These are phyloP conservation scores for Athalia circularis DNA, from an alignment of 2,888 invertebrate species.

Conservation along the genomic window DNA sequence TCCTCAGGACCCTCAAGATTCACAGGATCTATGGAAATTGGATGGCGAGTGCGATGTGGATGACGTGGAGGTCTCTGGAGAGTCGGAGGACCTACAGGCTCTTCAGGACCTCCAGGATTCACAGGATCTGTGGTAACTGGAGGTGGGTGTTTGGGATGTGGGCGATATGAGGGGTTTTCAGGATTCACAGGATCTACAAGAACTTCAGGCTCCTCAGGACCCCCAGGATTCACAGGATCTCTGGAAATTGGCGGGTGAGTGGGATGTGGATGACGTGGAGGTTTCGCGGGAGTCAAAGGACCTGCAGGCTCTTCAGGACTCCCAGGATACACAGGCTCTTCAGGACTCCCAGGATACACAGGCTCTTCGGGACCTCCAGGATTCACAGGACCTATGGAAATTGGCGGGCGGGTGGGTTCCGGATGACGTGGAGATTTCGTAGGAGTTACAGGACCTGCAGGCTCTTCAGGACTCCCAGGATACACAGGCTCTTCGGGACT, in stretches of 20 bases:
- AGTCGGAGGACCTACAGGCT: not conserved
- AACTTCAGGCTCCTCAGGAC: not conserved
- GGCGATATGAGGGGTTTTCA: not conserved
- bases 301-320: not conserved
- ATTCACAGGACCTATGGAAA: not conserved
- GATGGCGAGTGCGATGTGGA: not conserved
- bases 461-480: not conserved
- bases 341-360: not conserved
- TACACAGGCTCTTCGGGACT: not conserved
- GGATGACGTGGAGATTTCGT: not conserved
- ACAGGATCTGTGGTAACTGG: not conserved
- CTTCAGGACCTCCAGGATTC: not conserved
- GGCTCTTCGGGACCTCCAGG: not conserved
- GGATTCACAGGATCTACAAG: not conserved
- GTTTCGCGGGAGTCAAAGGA: not conserved
- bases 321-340: not conserved
- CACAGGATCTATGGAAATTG: not conserved
- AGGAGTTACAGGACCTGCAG: not conserved
- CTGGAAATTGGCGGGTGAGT: too few relatives aligned
- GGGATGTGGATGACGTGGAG: too few relatives aligned
- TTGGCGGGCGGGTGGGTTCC: too few relatives aligned
- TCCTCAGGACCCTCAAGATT: not conserved
- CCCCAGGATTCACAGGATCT: not conserved
- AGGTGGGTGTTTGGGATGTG: not conserved
- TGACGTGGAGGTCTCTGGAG: not conserved